Evolutionary conservation across 1,140 invertebrate genomes (phyloP).

Genomic region (Temnothorax nylanderi): DNA sequence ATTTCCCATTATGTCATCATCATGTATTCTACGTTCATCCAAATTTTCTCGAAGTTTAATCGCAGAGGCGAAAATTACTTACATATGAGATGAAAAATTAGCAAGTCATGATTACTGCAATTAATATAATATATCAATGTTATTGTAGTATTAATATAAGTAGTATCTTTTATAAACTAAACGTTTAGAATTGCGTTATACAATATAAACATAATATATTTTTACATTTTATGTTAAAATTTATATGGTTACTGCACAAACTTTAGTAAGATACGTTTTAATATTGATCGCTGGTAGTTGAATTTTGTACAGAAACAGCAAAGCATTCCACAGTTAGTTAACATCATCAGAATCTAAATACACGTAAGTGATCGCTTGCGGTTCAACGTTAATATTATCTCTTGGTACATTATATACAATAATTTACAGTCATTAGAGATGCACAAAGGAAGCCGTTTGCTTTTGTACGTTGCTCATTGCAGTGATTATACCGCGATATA

Average conservation of each 20-base stretch:
- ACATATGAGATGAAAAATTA: neutral
- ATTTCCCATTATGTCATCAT: neutral
- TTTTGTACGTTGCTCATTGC: neutral
- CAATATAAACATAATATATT: neutral
- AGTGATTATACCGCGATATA: constrained; percentile 20
- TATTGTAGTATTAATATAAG: neutral
- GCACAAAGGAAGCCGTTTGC: neutral
- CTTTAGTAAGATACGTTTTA: neutral
- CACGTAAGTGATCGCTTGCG: constrained; percentile 23
- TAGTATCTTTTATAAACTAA: neutral
- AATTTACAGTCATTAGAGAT: constrained; percentile 17
- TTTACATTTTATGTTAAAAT: neutral
- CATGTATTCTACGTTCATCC: neutral
- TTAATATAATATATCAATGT: neutral
- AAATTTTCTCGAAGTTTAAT: neutral
- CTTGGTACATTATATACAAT: neutral
- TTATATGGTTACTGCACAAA: neutral
- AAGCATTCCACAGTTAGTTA: neutral
- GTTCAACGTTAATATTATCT: neutral
- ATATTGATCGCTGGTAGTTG: neutral
- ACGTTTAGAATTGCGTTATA: neutral
- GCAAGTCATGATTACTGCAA: neutral
- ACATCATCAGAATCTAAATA: constrained; percentile 8
- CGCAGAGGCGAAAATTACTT: neutral
- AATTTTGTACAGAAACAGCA: neutral